A percentile compares a stretch with the other conserved stretches of the same genome.
Evolutionary conservation across 1,140 invertebrate genomes (phyloP).

Genomic region (Lordiphosa clarofinis): DNA sequence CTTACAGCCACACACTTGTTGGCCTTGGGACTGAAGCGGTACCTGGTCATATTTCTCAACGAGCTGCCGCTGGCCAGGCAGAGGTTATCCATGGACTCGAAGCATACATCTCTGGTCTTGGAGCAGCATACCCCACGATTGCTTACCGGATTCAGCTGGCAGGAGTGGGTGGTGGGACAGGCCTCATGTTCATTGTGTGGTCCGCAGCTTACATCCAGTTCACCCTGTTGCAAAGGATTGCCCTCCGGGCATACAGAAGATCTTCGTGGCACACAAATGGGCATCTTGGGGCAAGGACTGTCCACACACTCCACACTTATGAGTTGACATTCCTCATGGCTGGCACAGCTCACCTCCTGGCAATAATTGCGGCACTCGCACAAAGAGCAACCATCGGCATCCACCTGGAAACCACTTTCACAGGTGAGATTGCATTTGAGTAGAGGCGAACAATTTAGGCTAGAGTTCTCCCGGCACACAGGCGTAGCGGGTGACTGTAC

Average conservation of each 20-base stretch:
- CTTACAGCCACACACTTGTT: conserved; percentile 88
- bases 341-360: conserved; percentile 85
- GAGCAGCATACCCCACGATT: conserved; percentile 91
- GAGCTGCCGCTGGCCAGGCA: conserved; percentile 79
- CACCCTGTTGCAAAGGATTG: conserved; percentile 82
- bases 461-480: conserved; percentile 79
- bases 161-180: conserved; percentile 91
- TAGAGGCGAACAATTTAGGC: conserved; percentile 82
- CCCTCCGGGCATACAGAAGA: conserved; percentile 87
- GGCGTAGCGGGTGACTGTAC: conserved; percentile 72
- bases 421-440: conserved; percentile 83
- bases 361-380: conserved; percentile 91
- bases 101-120: conserved; percentile 92
- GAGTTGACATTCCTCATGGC: conserved; percentile 85
- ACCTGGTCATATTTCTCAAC: conserved; percentile 83
- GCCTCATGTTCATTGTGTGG: conserved; percentile 83
- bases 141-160: conserved; percentile 89
- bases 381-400: conserved; percentile 86
- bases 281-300: conserved; percentile 86
- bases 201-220: conserved; percentile 85
- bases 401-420: conserved; percentile 85
- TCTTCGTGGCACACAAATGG: conserved; percentile 88
- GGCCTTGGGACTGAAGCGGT: conserved; percentile 88
- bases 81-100: conserved; percentile 85
- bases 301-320: conserved; percentile 81